A percentile compares a stretch with the other conserved stretches of the same genome.
Evolutionary conservation across 2,113 vertebrate species (phyloP).

Genomic region (Protomyctophum bolini): DNA sequence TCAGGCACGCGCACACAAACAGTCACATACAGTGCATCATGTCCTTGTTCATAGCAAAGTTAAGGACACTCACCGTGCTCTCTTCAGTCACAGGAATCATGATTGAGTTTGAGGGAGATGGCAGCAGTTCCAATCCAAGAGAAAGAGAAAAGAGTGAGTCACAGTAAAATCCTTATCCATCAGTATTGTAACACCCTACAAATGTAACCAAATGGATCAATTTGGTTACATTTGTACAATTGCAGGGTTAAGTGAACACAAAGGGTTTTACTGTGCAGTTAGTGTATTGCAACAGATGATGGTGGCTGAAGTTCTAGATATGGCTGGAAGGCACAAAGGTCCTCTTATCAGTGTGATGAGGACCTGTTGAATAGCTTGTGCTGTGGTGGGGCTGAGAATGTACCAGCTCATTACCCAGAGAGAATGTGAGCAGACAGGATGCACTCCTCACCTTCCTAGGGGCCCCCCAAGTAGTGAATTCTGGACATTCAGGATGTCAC

Average conservation of each 20-base stretch:
- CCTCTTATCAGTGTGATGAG: conserved; percentile 58
- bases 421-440: conserved; percentile 74
- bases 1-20: conserved; percentile 58
- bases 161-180: too few relatives aligned
- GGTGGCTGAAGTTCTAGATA: conserved; percentile 59
- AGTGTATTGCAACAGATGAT: conserved; percentile 65
- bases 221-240: too few relatives aligned
- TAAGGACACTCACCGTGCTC: conserved; percentile 86
- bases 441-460: conserved; percentile 54
- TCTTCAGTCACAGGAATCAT: conserved; percentile 74
- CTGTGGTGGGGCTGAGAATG: conserved; percentile 70
- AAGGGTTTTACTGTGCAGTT: conserved; percentile 37
- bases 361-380: conserved; percentile 68
- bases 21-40: conserved; percentile 24
- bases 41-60: conserved; percentile 20
- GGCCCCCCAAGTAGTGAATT: conserved; percentile 20
- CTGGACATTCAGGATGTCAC: conserved; percentile 39
- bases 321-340: conserved; percentile 62
- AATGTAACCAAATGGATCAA: conserved; percentile 53
- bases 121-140: neutral
- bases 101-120: conserved; percentile 39
- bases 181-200: too few relatives aligned
- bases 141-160: too few relatives aligned
- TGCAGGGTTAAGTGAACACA: too few relatives aligned
- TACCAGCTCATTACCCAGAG: conserved; percentile 72